Evolutionary conservation across 1,140 invertebrate genomes (phyloP), one percentile per base, ranked within the genome.

Genomic region (Neodiprion fabricii): DNA sequence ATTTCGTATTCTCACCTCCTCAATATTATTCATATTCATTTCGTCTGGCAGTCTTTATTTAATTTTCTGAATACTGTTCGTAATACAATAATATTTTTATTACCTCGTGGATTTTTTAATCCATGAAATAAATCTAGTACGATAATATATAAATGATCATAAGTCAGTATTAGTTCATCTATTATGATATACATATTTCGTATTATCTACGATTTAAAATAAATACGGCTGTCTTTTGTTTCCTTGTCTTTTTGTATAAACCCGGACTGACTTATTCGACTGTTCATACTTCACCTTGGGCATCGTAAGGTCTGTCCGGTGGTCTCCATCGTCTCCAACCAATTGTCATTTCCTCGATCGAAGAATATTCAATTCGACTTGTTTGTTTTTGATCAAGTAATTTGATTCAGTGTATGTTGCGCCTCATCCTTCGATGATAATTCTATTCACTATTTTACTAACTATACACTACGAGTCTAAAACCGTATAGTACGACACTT

Each of bases 51-150:
- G 84, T 86, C 85, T 86, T 87, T 83, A 75, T 84, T 86, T 82
- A 82, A 76, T 76, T 81, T 83, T 84, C 79, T 83, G 83, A 88
- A 87, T 87, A 88, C 87, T 87, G 85, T 83, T 87, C 78, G 85
- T 87, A 86, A 87, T 85, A 87, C 82, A 78, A 84, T 84, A 40
- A 61, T 61, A 61, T 61, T 14, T 14, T 14, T 61, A 61, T 61
- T 61, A 61, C n/a, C 53, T 61, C 53, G 53, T 61, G 11, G n/a
- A 61, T 61, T 61, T 61, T 61, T 17, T 14, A 61, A 61, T 61
- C n/a, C 7, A 8, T 17, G 53, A 61, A 17, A 61, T 61, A 61
- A 61, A 8, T 61, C 53, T 61, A 61, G 53, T 61, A 61, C 53
- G 53, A 61, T 61, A 61, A 61, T 61, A 61, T 40, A 40, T 61